phyloP scores from a whole-genome alignment of 2,888 invertebrate species.

The Selenia dentaria region DNA sequence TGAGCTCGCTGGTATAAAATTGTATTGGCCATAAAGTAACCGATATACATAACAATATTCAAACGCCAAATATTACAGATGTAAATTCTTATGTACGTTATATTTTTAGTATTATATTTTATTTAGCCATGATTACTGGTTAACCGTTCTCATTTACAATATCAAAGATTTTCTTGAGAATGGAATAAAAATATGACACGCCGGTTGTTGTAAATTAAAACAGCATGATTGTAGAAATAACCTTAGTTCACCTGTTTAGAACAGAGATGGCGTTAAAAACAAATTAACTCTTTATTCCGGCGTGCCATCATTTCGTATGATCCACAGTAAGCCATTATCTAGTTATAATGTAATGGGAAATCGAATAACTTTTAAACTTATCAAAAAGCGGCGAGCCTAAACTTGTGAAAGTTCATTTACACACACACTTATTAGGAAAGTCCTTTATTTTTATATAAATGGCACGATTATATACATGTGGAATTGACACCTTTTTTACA shows the following conservation, averaged over 20 bases:
- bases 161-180: not conserved
- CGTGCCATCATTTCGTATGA: slow-evolving; percentile 19
- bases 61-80: no score
- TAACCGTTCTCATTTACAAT: no score
- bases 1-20: not conserved
- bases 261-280: slow-evolving; percentile 16
- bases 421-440: slow-evolving; percentile 56
- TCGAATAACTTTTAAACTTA: slow-evolving; percentile 26
- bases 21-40: slow-evolving; percentile 44
- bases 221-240: not conserved
- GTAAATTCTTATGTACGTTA: no score
- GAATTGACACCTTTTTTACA: slow-evolving; percentile 75
- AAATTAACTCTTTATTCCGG: slow-evolving; percentile 8
- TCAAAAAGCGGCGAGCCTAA: slow-evolving; percentile 47
- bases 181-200: slow-evolving; percentile 6
- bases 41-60: slow-evolving; percentile 60
- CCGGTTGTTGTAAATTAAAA: not conserved
- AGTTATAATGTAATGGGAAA: slow-evolving; percentile 26
- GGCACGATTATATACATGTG: slow-evolving; percentile 81
- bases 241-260: slow-evolving; percentile 3
- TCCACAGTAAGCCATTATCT: slow-evolving; percentile 20
- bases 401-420: slow-evolving; percentile 52
- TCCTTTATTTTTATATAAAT: slow-evolving; percentile 54
- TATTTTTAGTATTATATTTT: no score
- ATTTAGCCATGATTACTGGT: no score